Base-by-base conservation (phyloP, 1,140 invertebrate species). In the Ceratina calcarata region DNA sequence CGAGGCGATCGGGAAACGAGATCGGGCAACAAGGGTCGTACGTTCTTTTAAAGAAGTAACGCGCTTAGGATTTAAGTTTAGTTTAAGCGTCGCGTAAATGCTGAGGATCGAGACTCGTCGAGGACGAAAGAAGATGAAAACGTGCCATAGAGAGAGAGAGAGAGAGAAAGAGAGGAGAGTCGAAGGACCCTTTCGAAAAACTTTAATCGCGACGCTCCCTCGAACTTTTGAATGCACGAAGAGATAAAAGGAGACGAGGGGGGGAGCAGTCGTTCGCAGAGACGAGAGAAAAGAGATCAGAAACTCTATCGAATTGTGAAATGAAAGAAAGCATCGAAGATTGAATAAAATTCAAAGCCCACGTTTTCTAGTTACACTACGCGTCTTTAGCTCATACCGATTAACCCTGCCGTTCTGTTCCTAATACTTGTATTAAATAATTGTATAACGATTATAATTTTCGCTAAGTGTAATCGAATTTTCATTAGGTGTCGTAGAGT, bases 1-100 rank as follows among this genome's bases (percentile, higher is more conserved):
- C 77, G 83, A 70, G 86, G 81, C 88, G 84, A 79, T 87, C 82
- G 76, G 71, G 78, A 64, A 64, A 81, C 76, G 82, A 77, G 60
- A 72, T 80, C 72, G 82, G 82, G 80, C 72, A 65, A 74, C 65
- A 80, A 87, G 80, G 84, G 70, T 86, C 81, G 81, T 73, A 74
- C 22, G 57, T 65, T 53, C 58, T 85, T 76, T 49, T 15, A 72
- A 68, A 61, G 68, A 77, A 51, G 77, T 70, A 73, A 60, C 78
- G 76, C 71, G 64, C 58, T 69, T 51, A 73, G 49, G 57, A 10
- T 45, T 85, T 84, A 86, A 81, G 80, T 86, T 88, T 85, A 88
- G 78, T 85, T 81, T 79, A 85, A 85, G 85, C 76, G 72, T 81
- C 78, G 78, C 82, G 72, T 80, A 76, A 61, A 8, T 10, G 37